Conservation (phyloP, 2,888 invertebrate species). For the Archips xylosteana region DNA sequence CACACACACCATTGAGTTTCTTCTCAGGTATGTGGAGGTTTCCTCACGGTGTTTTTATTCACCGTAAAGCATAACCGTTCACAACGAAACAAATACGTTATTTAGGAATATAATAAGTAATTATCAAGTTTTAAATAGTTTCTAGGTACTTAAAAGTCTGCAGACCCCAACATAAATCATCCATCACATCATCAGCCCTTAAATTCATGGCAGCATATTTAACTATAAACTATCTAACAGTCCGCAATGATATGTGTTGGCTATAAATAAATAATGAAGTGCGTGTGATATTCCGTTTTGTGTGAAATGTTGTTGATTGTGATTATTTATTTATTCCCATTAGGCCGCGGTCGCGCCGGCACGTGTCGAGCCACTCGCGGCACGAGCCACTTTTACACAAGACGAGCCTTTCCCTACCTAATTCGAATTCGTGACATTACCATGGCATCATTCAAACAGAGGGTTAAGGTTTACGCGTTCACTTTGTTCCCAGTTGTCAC, state of each 20-base stretch:
- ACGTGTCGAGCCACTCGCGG: conserved; percentile 54
- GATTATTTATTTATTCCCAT: conserved; percentile 68
- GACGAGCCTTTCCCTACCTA: conserved; percentile 58
- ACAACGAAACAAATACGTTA: too few species aligned
- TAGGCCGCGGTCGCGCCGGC: conserved; percentile 57
- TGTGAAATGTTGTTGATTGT: conserved; percentile 40
- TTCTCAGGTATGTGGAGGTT: too few species aligned
- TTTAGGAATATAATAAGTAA: too few species aligned
- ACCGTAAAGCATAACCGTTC: too few species aligned
- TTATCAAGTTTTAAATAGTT: too few species aligned
- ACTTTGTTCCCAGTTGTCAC: conserved; percentile 51
- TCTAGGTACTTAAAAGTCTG: background rate
- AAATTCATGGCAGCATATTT: background rate
- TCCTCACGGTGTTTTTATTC: too few species aligned
- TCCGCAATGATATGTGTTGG: conserved; percentile 15
- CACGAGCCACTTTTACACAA: conserved; percentile 59
- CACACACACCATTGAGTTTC: too few species aligned
- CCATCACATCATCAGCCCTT: too few species aligned
- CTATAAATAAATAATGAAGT: conserved; percentile 38
- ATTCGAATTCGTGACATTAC: conserved; percentile 60
- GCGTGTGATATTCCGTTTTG: conserved; percentile 41
- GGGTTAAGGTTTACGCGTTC: conserved; percentile 54
- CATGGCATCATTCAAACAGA: conserved; percentile 58
- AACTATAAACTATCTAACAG: conserved; percentile 22
- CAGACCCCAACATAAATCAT: background rate